Evolutionary conservation across 1,140 invertebrate species (phyloP), one percentile per base, ranked within the genome.

Genomic region (Rhopalosiphum maidis): DNA sequence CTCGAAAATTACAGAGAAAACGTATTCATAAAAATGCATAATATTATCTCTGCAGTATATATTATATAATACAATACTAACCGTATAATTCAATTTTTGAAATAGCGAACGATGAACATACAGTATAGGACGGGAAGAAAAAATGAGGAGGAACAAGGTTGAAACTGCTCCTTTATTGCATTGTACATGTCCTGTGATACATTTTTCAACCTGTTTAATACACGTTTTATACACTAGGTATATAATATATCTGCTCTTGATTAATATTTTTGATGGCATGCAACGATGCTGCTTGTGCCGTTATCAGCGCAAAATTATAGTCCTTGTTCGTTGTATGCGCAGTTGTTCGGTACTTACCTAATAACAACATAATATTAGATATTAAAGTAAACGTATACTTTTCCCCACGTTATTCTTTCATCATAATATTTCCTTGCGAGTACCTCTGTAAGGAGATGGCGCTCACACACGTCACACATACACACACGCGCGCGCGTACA

Each of bases 191-290:
- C 15, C 60, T 77, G 60, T 77, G 30, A 68, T 68, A 68, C n/a
- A 68, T 68, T 77, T 77, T 77, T n/a, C 15, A n/a, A 77, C 60
- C 30, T 35, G 60, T 77, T 77, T n/a, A 77, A 77, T 77, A 77
- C 48, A 51, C 18, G 48, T 51, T 51, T n/a, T 18, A 77, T 77
- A 18, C 60, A 68, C 60, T n/a, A 4, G 11, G 3, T 68, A 30
- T 55, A 55, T 7, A 41, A 41, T 46, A 46, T 60, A 68, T 68
- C 60, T n/a, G 60, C 60, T n/a, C 30, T 77, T 77, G 60, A 77
- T 77, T 77, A 77, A 77, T 77, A 68, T 77, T n/a, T 77, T 77
- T 77, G 60, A 77, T n/a, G 60, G 60, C 15, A 77, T n/a, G 60
- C 30, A 68, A 68, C 60, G 30, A 68, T 68, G 30, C 15, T 15